Conservation (phyloP, 2,888 invertebrate genomes). For the Drosophila anceps region DNA sequence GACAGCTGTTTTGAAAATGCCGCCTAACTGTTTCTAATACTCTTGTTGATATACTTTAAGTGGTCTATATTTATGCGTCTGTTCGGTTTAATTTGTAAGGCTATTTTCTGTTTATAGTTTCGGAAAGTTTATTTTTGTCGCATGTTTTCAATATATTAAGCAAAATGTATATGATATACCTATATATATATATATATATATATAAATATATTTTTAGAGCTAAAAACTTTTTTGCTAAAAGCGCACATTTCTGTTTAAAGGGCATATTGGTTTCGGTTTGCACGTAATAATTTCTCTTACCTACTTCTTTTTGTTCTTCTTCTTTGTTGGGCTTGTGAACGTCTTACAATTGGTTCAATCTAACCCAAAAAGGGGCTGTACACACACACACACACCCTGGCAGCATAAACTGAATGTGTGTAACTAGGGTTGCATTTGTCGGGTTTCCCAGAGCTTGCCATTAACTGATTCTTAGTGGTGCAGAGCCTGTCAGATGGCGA, state of each 20-base stretch:
- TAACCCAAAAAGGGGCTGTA: conserved; percentile 19
- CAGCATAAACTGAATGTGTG: conserved; percentile 30
- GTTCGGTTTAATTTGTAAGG: background rate
- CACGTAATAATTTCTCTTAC: background rate
- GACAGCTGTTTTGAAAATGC: conserved; percentile 57
- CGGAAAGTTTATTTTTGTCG: background rate
- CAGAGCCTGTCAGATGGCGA: background rate
- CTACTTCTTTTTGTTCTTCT: background rate
- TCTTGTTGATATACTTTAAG: conserved; percentile 20
- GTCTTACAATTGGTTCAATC: conserved; percentile 3
- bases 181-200: background rate
- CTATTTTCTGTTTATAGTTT: conserved; percentile 4
- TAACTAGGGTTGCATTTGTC: conserved; percentile 70
- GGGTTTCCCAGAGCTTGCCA: conserved; percentile 17
- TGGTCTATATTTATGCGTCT: conserved; percentile 21
- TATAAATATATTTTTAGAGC: background rate
- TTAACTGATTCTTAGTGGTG: conserved; percentile 1
- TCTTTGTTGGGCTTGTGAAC: conserved; percentile 1
- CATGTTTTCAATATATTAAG: background rate
- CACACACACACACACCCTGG: conserved; percentile 1
- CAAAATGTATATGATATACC: background rate
- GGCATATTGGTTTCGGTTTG: conserved; percentile 4
- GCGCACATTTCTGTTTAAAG: background rate
- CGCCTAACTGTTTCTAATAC: conserved; percentile 18
- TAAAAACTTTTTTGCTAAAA: background rate